phyloP scores from a whole-genome alignment of 2,888 invertebrate genomes.

The Dasypolia templi region DNA sequence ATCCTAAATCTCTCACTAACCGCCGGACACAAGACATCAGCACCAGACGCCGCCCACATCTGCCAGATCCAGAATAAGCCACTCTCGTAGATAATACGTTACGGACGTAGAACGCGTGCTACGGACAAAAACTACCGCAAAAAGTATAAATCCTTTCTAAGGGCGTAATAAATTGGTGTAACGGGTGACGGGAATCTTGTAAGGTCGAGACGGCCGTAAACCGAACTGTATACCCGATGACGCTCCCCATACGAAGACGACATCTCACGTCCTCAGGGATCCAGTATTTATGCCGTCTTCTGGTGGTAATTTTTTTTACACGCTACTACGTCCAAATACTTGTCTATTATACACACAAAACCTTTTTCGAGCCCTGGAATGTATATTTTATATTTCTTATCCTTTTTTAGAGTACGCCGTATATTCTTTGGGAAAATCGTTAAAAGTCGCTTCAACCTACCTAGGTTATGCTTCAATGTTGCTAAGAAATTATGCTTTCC shows the following conservation, averaged over 20 bases:
- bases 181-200: conserved; percentile 82
- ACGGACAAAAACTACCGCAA: conserved; percentile 75
- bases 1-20: conserved; percentile 31
- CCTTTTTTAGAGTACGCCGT: conserved; percentile 22
- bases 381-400: conserved; percentile 41
- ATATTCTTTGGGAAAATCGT: conserved; percentile 23
- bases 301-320: conserved; percentile 63
- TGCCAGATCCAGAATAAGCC: conserved; percentile 60
- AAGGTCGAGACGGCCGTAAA: conserved; percentile 79
- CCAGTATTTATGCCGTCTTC: conserved; percentile 59
- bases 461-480: not conserved
- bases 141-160: conserved; percentile 84
- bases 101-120: conserved; percentile 58
- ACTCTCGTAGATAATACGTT: conserved; percentile 59
- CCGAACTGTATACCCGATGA: conserved; percentile 43
- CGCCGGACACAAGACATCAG: conserved; percentile 55
- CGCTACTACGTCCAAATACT: conserved; percentile 45
- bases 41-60: conserved; percentile 57
- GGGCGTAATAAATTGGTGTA: conserved; percentile 84
- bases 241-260: conserved; percentile 41
- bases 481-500: not conserved
- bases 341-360: conserved; percentile 54
- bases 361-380: conserved; percentile 35
- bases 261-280: conserved; percentile 35
- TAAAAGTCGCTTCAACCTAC: conserved; percentile 13